phyloP scores from a whole-genome alignment of 2,888 invertebrate genomes.

The Netelia virgata region DNA sequence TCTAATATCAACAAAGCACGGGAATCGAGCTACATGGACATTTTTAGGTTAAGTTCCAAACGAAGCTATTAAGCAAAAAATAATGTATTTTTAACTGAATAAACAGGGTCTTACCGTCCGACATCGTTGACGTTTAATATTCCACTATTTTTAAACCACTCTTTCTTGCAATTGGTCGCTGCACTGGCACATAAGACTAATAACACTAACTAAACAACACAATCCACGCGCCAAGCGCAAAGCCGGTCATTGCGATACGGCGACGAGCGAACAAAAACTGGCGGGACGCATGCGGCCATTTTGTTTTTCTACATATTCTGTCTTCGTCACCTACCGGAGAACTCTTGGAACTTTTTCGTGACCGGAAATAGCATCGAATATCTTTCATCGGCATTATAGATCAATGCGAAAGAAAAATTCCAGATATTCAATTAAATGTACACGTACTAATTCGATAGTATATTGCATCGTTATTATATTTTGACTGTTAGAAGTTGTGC shows the following conservation, averaged over 20 bases:
- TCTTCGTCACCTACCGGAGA: slow-evolving; percentile 17
- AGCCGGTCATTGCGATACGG: not conserved
- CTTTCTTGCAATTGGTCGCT: not conserved
- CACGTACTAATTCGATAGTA: too few species aligned
- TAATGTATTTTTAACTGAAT: not conserved
- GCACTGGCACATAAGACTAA: not conserved
- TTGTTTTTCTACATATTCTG: slow-evolving; percentile 14
- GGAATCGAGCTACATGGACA: not conserved
- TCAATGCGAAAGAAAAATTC: not conserved
- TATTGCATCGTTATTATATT: too few species aligned
- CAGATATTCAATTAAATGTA: not conserved
- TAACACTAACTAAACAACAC: not conserved
- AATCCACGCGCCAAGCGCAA: not conserved
- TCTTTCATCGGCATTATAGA: slow-evolving; percentile 10
- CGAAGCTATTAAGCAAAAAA: not conserved
- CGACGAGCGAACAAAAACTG: slow-evolving; percentile 33
- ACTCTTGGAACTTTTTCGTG: not conserved
- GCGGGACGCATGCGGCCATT: slow-evolving; percentile 46
- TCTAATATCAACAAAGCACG: slow-evolving; percentile 2
- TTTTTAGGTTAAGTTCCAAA: slow-evolving; percentile 51
- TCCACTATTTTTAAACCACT: not conserved
- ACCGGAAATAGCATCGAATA: slow-evolving; percentile 31
- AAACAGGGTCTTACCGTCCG: slow-evolving; percentile 55
- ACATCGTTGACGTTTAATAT: slow-evolving; percentile 31
- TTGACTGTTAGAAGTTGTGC: not conserved